These are phyloP conservation scores for Pogonocherus hispidulus DNA, from an alignment of 2,888 invertebrate species.

Conservation along the genomic window DNA sequence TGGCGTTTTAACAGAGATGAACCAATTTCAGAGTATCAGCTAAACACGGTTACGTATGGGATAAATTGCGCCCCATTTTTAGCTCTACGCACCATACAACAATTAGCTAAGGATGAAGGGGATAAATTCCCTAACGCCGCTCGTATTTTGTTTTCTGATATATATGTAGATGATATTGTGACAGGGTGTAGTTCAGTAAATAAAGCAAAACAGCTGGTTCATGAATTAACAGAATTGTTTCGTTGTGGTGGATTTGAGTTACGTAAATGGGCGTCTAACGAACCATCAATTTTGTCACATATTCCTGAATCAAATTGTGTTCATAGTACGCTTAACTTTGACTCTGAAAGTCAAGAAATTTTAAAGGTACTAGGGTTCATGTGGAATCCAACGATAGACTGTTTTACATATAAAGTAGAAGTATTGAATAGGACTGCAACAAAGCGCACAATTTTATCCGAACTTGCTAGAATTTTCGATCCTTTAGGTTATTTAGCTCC, in stretches of 20 bases:
- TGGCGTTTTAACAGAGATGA: background rate
- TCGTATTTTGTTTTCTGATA: background rate
- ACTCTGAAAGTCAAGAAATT: no score
- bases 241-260: background rate
- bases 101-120: background rate
- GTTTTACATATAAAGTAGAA: no score
- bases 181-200: background rate
- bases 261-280: slow-evolving; percentile 2
- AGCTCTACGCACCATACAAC: background rate
- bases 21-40: background rate
- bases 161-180: background rate
- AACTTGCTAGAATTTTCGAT: no score
- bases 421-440: no score
- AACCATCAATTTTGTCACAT: no score
- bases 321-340: no score
- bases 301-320: no score
- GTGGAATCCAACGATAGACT: no score
- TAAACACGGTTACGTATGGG: background rate
- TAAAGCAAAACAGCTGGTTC: no score
- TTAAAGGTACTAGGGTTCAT: no score
- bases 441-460: no score
- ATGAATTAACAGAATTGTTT: background rate
- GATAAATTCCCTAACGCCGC: background rate
- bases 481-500: no score
- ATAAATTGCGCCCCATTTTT: background rate